A percentile compares a stretch with the other conserved stretches of the same genome.
Conservation (phyloP, 2,888 invertebrate genomes). For the Nomada ferruginata region DNA sequence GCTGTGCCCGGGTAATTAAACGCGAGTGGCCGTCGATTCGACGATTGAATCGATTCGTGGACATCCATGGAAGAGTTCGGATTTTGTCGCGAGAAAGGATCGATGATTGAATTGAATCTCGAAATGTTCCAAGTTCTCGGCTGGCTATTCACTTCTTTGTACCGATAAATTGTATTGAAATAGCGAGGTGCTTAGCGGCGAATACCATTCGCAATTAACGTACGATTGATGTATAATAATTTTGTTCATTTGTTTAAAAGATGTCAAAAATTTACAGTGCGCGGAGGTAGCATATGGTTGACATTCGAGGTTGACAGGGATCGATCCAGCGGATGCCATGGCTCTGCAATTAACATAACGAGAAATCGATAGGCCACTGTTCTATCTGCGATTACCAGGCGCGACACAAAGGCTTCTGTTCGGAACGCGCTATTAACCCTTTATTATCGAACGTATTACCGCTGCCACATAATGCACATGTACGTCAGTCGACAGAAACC, state of each 20-base stretch:
- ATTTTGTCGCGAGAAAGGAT: not conserved
- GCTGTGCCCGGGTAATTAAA: constrained; percentile 48
- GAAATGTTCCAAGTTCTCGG: not conserved
- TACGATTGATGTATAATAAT: not conserved
- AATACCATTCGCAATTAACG: not conserved
- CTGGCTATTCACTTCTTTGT: too few species aligned
- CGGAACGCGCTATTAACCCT: constrained; percentile 61
- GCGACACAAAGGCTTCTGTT: constrained; percentile 59
- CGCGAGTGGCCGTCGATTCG: constrained; percentile 11
- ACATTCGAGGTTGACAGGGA: constrained; percentile 21
- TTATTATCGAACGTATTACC: constrained; percentile 61
- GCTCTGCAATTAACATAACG: constrained; percentile 60
- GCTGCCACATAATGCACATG: constrained; percentile 40
- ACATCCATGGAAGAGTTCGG: too few species aligned
- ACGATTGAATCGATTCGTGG: constrained; percentile 1
- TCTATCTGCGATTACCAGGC: constrained; percentile 58
- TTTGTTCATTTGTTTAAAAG: not conserved
- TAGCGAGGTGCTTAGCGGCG: too few species aligned
- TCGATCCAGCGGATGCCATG: constrained; percentile 45
- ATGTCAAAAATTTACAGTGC: too few species aligned
- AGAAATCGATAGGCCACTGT: constrained; percentile 58
- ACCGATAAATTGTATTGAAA: too few species aligned
- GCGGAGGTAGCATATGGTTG: constrained; percentile 6
- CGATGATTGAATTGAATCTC: not conserved
- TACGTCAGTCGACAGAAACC: constrained; percentile 46